Percentiles rank a stretch among this genome's conserved stretches.
Evolutionary conservation across 2,113 vertebrate genomes (phyloP).

Genomic region (Sceloporus undulatus): DNA sequence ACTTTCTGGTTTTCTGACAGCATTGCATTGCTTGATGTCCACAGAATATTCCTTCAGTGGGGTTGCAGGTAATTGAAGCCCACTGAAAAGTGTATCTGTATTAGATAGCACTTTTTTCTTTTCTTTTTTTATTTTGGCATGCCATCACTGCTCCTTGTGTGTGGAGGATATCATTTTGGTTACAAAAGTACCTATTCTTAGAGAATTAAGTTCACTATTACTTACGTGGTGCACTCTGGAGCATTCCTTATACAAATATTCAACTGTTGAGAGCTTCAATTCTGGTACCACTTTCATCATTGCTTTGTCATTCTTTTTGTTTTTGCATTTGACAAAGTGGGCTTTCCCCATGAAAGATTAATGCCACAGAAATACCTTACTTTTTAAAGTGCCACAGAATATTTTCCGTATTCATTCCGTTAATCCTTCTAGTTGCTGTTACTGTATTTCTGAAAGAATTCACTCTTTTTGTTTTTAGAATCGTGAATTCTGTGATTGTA

Average conservation of each 20-base stretch:
- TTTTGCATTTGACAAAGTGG: conserved; percentile 7
- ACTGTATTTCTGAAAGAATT: background rate
- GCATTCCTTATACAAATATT: background rate
- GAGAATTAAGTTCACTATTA: background rate
- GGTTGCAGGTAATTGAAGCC: background rate
- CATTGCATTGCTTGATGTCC: background rate
- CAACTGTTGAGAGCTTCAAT: background rate
- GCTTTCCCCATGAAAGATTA: background rate
- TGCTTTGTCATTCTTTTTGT: conserved; percentile 3
- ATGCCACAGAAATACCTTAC: background rate
- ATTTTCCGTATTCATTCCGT: background rate
- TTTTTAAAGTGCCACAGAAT: background rate
- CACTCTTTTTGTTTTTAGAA: conserved; percentile 3
- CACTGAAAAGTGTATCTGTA: background rate
- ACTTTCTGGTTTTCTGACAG: background rate
- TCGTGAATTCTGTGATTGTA: background rate
- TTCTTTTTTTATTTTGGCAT: too few species aligned
- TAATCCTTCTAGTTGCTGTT: conserved; percentile 4
- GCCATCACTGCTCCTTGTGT: too few species aligned
- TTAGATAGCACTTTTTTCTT: background rate
- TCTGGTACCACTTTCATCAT: background rate
- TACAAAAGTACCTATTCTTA: too few species aligned
- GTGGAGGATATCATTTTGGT: background rate
- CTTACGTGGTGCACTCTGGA: background rate
- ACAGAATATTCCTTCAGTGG: background rate